Percentiles rank a stretch among this genome's conserved stretches.
Evolutionary conservation across 2,113 vertebrate genomes (phyloP).

Genomic region (Collichthys lucidus): DNA sequence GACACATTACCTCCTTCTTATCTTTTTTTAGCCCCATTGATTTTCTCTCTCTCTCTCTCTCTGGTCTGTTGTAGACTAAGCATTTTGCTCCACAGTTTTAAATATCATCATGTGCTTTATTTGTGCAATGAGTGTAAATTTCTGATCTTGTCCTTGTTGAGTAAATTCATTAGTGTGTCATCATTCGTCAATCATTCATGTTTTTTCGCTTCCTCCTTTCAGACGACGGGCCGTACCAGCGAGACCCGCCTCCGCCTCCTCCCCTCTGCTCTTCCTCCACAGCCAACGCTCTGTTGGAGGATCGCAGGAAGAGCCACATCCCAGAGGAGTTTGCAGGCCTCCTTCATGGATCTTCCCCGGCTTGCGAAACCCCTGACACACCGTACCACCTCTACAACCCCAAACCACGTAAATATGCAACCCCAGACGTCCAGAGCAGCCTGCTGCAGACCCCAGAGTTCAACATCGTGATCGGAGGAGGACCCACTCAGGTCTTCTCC

Average conservation of each 20-base stretch:
- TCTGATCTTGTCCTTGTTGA: background rate
- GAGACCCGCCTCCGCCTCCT: constrained; percentile 61
- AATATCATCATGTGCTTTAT: constrained; percentile 3
- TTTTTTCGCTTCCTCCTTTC: constrained; percentile 16
- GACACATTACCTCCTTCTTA: constrained; percentile 38
- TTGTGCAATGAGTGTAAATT: constrained; percentile 3
- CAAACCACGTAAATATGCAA: constrained; percentile 78
- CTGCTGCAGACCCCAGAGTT: constrained; percentile 78
- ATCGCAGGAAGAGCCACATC: constrained; percentile 88
- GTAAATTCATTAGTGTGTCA: constrained; percentile 17
- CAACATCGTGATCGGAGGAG: constrained; percentile 63
- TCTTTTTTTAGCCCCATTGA: constrained; percentile 22
- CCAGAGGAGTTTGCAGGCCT: constrained; percentile 95
- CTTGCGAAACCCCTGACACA: constrained; percentile 93
- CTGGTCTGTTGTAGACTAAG: constrained; percentile 16
- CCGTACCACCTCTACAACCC: constrained; percentile 91
- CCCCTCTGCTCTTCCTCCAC: constrained; percentile 53
- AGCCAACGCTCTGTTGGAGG: constrained; percentile 71
- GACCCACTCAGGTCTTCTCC: constrained; percentile 52
- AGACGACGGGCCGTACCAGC: constrained; percentile 79
- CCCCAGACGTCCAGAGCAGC: constrained; percentile 75
- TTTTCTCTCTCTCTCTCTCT: constrained; percentile 27
- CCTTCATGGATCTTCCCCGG: constrained; percentile 95
- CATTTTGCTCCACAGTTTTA: background rate
- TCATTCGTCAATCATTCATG: background rate